A percentile compares a stretch with the other conserved stretches of the same genome.
Conservation (phyloP, 35 echinoderm and acorn worm genomes). For the Ophiothrix spiculata region DNA sequence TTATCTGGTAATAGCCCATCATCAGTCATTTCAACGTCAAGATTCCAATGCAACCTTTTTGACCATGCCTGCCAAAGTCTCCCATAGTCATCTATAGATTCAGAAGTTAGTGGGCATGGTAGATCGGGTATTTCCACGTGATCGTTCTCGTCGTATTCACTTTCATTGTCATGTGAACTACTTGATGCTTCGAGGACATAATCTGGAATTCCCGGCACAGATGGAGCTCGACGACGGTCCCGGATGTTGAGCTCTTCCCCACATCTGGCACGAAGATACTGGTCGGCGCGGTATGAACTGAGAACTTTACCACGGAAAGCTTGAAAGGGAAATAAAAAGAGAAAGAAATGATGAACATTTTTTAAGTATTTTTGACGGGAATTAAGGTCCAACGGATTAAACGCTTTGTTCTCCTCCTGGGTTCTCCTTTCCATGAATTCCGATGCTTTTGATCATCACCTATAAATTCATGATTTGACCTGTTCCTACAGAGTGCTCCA, state of each 20-base stretch:
- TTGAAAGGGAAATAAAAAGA: background rate
- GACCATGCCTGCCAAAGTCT: background rate
- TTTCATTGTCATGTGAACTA: background rate
- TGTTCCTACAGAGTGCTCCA: too few species aligned
- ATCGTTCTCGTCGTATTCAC: background rate
- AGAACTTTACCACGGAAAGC: background rate
- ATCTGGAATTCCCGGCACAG: background rate
- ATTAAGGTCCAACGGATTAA: too few species aligned
- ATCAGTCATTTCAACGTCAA: background rate
- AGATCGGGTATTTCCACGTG: background rate
- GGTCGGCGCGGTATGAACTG: background rate
- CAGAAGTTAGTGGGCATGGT: background rate
- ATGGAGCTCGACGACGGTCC: background rate
- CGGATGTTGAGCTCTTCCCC: background rate
- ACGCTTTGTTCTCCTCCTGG: too few species aligned
- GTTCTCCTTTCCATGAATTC: too few species aligned
- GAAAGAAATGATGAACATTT: too few species aligned
- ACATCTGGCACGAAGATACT: background rate
- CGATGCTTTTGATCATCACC: too few species aligned
- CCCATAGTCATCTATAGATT: background rate
- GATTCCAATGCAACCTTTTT: background rate
- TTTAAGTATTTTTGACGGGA: too few species aligned
- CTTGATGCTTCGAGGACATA: background rate
- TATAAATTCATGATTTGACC: too few species aligned
- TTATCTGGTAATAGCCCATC: background rate